A percentile compares a stretch with the other conserved stretches of the same genome.
Conservation (phyloP, 1,140 invertebrate genomes). For the Drosophila melanogaster region DNA sequence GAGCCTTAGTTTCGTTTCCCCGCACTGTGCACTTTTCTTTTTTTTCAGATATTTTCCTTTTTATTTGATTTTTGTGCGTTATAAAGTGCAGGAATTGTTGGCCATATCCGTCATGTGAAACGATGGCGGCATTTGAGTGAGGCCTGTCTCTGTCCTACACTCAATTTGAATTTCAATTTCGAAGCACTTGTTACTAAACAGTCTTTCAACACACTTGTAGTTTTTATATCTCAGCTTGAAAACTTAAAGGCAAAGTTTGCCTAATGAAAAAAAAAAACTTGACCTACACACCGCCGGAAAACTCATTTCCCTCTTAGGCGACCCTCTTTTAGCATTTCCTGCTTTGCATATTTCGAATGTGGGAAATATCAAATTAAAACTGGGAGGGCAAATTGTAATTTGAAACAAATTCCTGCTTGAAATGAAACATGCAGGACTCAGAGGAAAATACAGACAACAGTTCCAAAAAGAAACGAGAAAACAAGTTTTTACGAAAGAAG, state of each 20-base stretch:
- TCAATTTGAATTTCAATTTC: slow-evolving; percentile 29
- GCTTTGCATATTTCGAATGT: slow-evolving; percentile 36
- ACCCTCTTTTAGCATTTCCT: neutral
- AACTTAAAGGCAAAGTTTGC: slow-evolving; percentile 36
- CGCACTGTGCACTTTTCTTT: slow-evolving; percentile 59
- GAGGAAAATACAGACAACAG: slow-evolving; percentile 18
- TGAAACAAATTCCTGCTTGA: slow-evolving; percentile 62
- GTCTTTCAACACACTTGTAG: slow-evolving; percentile 14
- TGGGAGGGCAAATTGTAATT: slow-evolving; percentile 48
- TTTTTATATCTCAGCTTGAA: slow-evolving; percentile 18
- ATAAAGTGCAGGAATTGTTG: slow-evolving; percentile 48
- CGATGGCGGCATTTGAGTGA: slow-evolving; percentile 7
- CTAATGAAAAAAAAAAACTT: slow-evolving; percentile 50
- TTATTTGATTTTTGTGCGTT: slow-evolving; percentile 29
- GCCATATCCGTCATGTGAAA: slow-evolving; percentile 16
- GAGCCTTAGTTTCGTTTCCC: slow-evolving; percentile 41
- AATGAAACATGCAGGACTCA: slow-evolving; percentile 63
- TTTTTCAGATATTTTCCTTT: slow-evolving; percentile 54
- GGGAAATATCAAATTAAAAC: slow-evolving; percentile 66
- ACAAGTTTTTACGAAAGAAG: slow-evolving; percentile 60
- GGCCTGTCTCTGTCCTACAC: slow-evolving; percentile 18
- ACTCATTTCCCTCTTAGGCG: slow-evolving; percentile 27
- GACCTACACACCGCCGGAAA: slow-evolving; percentile 22
- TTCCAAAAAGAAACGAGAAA: slow-evolving; percentile 28
- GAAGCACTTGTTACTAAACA: neutral